Base-by-base conservation (phyloP, 2,113 vertebrate genomes). In the Gadus macrocephalus region DNA sequence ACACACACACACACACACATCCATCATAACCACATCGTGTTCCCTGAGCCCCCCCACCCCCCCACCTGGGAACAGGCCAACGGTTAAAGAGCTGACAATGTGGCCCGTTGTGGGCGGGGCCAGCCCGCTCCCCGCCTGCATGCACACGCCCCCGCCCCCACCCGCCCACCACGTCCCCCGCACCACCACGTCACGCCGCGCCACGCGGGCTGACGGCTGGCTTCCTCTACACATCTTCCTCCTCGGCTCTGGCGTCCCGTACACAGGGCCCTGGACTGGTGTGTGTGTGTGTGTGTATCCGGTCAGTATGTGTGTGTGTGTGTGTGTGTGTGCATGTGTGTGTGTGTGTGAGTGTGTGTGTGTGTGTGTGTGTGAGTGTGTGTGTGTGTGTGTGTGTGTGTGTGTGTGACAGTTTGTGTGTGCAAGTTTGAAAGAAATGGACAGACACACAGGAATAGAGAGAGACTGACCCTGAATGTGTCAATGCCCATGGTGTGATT, bases 21-120 rank as follows among this genome's bases (percentile, higher is more conserved):
- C 89, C 84, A 89, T 93, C 92, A 93, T 71, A 73, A 80, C 75
- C 77, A 78, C 90, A 91, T 93, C 86, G 15, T 83, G 76, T 88
- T 91, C 88, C 83, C 86, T 76, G 76, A 90, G 76, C 81, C 85
- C 85, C 89, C 90, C 81, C 76, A 71, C 80, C 76, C 49, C 58
- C 86, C 87, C 90, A 91, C 89, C 72, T 90, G 92, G 87, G 90
- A 93, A 58, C 14, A 76, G 77, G 60, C 70, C 77, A 76, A 28
- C 66, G 74, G 77, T 49, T 53, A 64, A 69, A 75, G 83, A 88
- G 80, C 86, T 82, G 72, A 73, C 84, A 84, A 86, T 78, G 89
- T 16, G 80, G 86, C 76, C 78, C 87, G 83, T 62, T 73, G 81
- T 78, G 15, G 55, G 61, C 2, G 2, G 86, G 73, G 53, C 28